Conservation (phyloP, 2,888 invertebrate genomes). For the Dicranocentrus wangi region DNA sequence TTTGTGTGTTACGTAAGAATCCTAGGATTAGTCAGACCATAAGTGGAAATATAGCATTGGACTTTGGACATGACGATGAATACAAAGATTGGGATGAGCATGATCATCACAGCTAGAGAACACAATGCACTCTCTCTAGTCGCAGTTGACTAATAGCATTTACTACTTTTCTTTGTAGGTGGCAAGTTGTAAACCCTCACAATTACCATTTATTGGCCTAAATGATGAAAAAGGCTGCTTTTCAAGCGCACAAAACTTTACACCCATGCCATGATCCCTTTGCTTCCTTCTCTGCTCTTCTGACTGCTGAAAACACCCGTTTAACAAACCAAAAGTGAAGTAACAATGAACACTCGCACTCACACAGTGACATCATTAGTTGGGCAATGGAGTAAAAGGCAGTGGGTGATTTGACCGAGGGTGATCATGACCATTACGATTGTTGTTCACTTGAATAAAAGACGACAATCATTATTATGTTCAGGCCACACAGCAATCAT, state of each 20-base stretch:
- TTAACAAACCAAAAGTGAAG: too few relatives aligned
- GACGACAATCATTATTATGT: constrained; percentile 53
- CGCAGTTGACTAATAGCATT: constrained; percentile 52
- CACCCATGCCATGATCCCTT: too few relatives aligned
- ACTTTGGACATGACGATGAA: constrained; percentile 32
- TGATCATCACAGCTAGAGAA: not conserved
- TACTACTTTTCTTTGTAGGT: constrained; percentile 63
- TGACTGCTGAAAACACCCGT: too few relatives aligned
- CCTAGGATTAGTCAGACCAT: too few relatives aligned
- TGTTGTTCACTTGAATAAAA: constrained; percentile 29
- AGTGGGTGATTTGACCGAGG: constrained; percentile 14
- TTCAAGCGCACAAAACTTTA: too few relatives aligned
- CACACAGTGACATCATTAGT: too few relatives aligned
- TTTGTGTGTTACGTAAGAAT: too few relatives aligned
- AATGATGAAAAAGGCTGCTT: constrained; percentile 53
- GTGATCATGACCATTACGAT: constrained; percentile 53
- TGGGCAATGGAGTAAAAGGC: constrained; percentile 33
- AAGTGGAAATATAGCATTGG: too few relatives aligned
- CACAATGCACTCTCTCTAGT: too few relatives aligned
- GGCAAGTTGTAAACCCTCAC: constrained; percentile 59
- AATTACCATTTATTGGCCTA: constrained; percentile 56
- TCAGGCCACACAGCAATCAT: constrained; percentile 60
- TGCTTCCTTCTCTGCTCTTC: too few relatives aligned
- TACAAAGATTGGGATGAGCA: constrained; percentile 5
- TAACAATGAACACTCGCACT: too few relatives aligned